Base-by-base conservation (phyloP, 2,113 vertebrate species). In the Campylomormyrus numenius region DNA sequence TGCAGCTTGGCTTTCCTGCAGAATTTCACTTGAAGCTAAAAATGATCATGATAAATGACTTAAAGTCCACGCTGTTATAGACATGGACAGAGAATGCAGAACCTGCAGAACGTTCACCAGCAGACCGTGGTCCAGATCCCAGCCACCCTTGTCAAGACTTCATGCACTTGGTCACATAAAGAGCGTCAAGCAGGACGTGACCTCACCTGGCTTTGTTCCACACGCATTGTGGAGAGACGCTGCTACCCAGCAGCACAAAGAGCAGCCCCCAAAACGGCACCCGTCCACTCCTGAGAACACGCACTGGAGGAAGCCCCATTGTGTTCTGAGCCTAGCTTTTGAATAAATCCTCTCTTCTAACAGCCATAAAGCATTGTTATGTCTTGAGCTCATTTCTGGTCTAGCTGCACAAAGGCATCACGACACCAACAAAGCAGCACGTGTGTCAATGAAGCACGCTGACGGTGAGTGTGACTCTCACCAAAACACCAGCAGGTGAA, bases 161-260 rank as follows among this genome's bases (percentile, higher is more conserved):
- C 39, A 46, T n/a, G 19, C 80, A 48, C 83, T 45, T 85, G 83
- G 39, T 49, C 48, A 90, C 87, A 89, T 58, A 89, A 90, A 87
- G 91, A 91, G 91, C 39, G 24, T 91, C 56, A 53, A 87, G 31
- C 90, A 91, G 93, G 93, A 93, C 91, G 90, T 93, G 92, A 93
- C 92, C 88, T 93, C 93, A 93, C 83, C 84, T 13, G 46, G 53
- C 90, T 74, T 90, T 56, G 89, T 90, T 87, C 86, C 66, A 85
- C 89, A 56, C 48, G 70, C 74, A 86, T 84, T 87, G 70, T 89
- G 89, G 80, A 90, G 35, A 88, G 62, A 80, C 92, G 91, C 90
- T 90, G 89, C 77, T 90, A 70, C 90, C 85, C 27, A 50, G 49
- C 5, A 88, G 91, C 70, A 92, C 91, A 90, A 89, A 89, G 35